phyloP scores from a whole-genome alignment of 2,113 vertebrate species.

The Esox niger region DNA sequence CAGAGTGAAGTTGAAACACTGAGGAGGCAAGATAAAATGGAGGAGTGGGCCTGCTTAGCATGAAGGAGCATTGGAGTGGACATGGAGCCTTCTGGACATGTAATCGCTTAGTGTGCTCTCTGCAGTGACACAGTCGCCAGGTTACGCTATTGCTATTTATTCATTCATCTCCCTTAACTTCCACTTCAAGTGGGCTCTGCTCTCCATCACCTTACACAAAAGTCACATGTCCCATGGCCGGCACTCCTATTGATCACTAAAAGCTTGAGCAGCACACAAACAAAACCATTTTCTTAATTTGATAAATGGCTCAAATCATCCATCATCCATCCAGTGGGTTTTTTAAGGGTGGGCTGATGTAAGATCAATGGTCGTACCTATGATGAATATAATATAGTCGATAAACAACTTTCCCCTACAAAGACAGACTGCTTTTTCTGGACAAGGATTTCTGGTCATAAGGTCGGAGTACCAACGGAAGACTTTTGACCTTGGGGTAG shows the following conservation, averaged over 20 bases:
- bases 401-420: conserved; percentile 44
- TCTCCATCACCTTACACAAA: conserved; percentile 48
- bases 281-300: background rate
- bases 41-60: too few species aligned
- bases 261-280: conserved; percentile 36
- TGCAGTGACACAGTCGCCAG: background rate
- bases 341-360: background rate
- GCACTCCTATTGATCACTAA: conserved; percentile 59
- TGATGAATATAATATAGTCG: conserved; percentile 22
- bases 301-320: conserved; percentile 4
- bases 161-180: conserved; percentile 45
- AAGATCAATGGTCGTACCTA: conserved; percentile 33
- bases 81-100: too few species aligned
- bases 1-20: too few species aligned
- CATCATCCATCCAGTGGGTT: background rate
- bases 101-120: too few species aligned
- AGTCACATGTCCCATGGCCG: conserved; percentile 53
- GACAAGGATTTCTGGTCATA: background rate
- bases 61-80: too few species aligned
- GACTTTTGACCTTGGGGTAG: background rate
- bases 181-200: conserved; percentile 26
- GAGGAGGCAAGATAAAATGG: too few species aligned
- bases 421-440: background rate
- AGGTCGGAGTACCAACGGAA: background rate
- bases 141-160: conserved; percentile 17